Conservation (phyloP, 2,113 vertebrate genomes). For the Trichomycterus rosablanca region DNA sequence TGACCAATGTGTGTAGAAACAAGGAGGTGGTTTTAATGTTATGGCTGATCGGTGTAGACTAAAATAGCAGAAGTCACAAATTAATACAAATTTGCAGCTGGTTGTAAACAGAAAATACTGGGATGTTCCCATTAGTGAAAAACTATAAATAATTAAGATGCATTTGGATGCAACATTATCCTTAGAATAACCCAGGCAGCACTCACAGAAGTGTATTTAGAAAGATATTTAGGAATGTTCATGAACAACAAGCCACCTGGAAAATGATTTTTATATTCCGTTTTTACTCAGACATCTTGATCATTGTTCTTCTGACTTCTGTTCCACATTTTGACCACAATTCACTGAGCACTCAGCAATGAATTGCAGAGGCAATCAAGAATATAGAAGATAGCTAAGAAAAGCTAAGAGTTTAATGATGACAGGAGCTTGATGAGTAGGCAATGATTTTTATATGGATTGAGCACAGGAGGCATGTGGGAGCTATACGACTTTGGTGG, state of each 20-base stretch:
- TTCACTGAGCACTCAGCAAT: conserved; percentile 27
- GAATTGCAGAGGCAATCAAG: conserved; percentile 12
- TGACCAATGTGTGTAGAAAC: no score
- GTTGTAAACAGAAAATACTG: no score
- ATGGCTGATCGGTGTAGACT: no score
- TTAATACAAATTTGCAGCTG: no score
- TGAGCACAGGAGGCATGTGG: not conserved
- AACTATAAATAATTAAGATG: no score
- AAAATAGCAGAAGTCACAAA: no score
- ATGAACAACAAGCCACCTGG: conserved; percentile 22
- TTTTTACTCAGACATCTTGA: conserved; percentile 18
- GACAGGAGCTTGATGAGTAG: conserved; percentile 2
- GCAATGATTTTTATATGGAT: not conserved
- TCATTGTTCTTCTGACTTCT: conserved; percentile 32
- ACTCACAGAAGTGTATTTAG: not conserved
- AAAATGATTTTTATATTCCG: conserved; percentile 13
- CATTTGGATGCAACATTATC: no score
- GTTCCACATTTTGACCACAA: conserved; percentile 33
- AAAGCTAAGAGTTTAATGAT: conserved; percentile 14
- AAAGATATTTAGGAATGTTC: conserved; percentile 8
- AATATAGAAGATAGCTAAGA: conserved; percentile 1
- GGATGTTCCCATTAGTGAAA: no score
- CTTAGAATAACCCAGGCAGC: not conserved
- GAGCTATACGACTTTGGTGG: not conserved
- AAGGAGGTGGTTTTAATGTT: no score